phyloP scores from a whole-genome alignment of 2,797 vertebrate species.

The Characodon lateralis region DNA sequence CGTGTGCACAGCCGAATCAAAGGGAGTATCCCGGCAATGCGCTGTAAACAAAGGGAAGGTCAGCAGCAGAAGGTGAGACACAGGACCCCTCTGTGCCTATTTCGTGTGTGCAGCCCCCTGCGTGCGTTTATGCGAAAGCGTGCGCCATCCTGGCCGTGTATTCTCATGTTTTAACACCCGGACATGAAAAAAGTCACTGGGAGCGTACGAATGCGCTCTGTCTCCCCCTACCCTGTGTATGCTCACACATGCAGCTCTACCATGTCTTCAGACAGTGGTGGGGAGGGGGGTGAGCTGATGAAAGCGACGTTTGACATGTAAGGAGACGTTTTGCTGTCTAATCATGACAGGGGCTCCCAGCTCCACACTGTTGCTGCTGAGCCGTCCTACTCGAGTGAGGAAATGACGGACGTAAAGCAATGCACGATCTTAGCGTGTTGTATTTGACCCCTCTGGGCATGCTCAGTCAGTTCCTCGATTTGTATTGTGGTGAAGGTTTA shows the following conservation, averaged over 20 bases:
- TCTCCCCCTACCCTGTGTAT: conserved; percentile 25
- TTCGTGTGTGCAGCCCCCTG: conserved; percentile 36
- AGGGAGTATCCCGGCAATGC: conserved; percentile 93
- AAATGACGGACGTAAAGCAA: conserved; percentile 38
- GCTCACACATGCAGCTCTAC: conserved; percentile 22
- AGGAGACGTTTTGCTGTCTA: conserved; percentile 73
- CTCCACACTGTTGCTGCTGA: conserved; percentile 24
- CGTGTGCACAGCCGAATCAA: conserved; percentile 89
- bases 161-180: conserved; percentile 41
- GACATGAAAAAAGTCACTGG: conserved; percentile 58
- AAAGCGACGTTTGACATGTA: conserved; percentile 61
- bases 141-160: conserved; percentile 39
- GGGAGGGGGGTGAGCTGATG: conserved; percentile 46
- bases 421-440: conserved; percentile 45
- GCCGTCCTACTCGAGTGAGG: conserved; percentile 30
- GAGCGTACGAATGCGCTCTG: conserved; percentile 50
- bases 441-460: conserved; percentile 21
- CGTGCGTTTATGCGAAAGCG: conserved; percentile 12
- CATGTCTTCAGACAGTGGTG: conserved; percentile 36
- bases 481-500: conserved; percentile 23
- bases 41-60: conserved; percentile 92
- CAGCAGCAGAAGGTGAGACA: conserved; percentile 85
- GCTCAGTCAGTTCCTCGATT: conserved; percentile 14
- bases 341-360: conserved; percentile 65
- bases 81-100: conserved; percentile 71